phyloP scores from a whole-genome alignment of 2,888 invertebrate species.

The Drosophila heteroneura region DNA sequence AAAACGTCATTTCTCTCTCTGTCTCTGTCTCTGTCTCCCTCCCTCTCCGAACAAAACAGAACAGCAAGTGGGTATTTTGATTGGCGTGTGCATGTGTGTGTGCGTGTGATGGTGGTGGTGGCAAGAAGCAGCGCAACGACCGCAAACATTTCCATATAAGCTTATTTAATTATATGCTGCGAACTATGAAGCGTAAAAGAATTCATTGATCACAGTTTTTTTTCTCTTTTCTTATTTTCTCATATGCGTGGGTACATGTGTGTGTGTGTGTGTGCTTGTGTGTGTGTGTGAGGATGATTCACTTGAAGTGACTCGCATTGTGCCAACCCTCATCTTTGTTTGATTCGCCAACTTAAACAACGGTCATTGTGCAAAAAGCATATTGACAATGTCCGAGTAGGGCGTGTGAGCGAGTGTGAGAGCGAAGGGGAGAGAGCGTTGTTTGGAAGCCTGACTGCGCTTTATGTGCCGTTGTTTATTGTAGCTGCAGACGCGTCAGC shows the following conservation, averaged over 20 bases:
- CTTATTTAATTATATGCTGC: slow-evolving; percentile 48
- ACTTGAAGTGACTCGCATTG: slow-evolving; percentile 42
- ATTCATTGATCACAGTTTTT: slow-evolving; percentile 71
- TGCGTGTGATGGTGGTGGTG: slow-evolving; percentile 66
- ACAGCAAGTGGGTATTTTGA: slow-evolving; percentile 74
- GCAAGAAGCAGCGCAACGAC: slow-evolving; percentile 72
- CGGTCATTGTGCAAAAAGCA: slow-evolving; percentile 51
- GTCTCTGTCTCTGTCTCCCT: slow-evolving; percentile 29
- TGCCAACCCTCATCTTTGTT: slow-evolving; percentile 46
- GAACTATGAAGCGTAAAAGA: slow-evolving; percentile 53
- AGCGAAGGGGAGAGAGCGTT: background rate
- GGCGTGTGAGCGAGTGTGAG: slow-evolving; percentile 9
- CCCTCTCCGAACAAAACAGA: slow-evolving; percentile 49
- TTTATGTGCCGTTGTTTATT: slow-evolving; percentile 44
- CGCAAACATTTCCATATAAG: slow-evolving; percentile 76
- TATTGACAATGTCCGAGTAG: slow-evolving; percentile 19
- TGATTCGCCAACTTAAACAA: slow-evolving; percentile 59
- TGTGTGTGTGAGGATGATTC: slow-evolving; percentile 59
- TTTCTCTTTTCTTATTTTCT: slow-evolving; percentile 8
- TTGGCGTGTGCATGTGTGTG: slow-evolving; percentile 49
- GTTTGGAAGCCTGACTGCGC: slow-evolving; percentile 23
- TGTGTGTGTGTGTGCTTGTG: background rate
- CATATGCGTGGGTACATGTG: slow-evolving; percentile 31
- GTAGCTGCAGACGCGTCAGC: slow-evolving; percentile 34
- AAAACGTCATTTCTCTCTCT: slow-evolving; percentile 55